These are phyloP conservation scores for Channallabes apus DNA, from an alignment of 2,797 vertebrate species.

Conservation along the genomic window DNA sequence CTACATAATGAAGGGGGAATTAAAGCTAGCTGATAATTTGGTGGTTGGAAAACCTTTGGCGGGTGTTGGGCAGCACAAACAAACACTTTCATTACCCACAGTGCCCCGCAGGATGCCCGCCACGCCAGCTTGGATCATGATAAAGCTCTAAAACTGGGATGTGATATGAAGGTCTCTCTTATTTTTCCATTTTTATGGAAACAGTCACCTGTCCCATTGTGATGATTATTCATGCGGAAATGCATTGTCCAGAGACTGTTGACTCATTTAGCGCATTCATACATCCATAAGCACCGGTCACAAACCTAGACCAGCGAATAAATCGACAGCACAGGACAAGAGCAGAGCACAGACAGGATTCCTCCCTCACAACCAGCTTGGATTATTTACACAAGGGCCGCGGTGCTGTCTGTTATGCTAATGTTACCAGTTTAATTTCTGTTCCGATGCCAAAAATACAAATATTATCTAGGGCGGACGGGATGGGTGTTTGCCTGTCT, in stretches of 20 bases:
- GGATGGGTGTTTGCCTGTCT: constrained; percentile 48
- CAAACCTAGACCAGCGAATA: constrained; percentile 36
- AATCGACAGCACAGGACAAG: constrained; percentile 48
- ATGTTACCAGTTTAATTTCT: constrained; percentile 56
- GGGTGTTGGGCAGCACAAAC: not conserved
- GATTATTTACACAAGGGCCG: constrained; percentile 46
- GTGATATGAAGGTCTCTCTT: constrained; percentile 49
- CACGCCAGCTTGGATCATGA: constrained; percentile 45
- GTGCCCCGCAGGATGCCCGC: constrained; percentile 43
- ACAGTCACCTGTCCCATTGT: constrained; percentile 46
- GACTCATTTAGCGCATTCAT: constrained; percentile 51
- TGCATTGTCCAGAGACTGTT: constrained; percentile 28
- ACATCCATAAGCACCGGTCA: constrained; percentile 36
- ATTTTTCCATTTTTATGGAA: constrained; percentile 5
- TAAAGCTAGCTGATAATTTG: constrained; percentile 36
- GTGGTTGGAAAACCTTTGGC: constrained; percentile 30
- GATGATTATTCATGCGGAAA: constrained; percentile 49
- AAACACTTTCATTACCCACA: constrained; percentile 44
- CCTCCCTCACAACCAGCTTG: constrained; percentile 35
- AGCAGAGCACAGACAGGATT: constrained; percentile 36
- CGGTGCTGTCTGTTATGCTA: constrained; percentile 54
- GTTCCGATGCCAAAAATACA: constrained; percentile 47
- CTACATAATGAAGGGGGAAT: constrained; percentile 22
- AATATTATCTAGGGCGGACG: constrained; percentile 44
- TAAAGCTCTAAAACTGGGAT: constrained; percentile 46